Base-by-base conservation (phyloP, 2,113 vertebrate species). In the Ifrita kowaldi region DNA sequence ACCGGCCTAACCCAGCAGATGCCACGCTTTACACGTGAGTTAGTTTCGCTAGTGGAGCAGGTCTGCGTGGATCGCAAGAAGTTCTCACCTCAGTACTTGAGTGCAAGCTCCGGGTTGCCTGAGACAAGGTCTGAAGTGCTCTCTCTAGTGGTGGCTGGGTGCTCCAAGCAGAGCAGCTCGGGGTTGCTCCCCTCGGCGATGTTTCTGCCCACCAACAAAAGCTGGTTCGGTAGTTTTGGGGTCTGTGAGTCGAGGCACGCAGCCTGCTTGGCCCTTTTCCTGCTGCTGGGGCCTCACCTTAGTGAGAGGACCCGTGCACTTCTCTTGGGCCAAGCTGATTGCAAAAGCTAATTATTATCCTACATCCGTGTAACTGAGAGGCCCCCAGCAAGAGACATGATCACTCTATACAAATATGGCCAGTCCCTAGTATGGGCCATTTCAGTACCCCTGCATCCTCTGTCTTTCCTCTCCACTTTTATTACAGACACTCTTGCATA, bases 21-120 rank as follows among this genome's bases (percentile, higher is more conserved):
- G 46, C 14, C 24, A 19, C 3, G 49, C 21, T 44, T n/a, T 55
- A 23, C 46, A 8, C 0, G 0, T 14, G 42, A 6, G 46, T 27
- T 41, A n/a, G 68, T 7, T 23, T 52, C 0, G 0, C 42, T 39
- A 0, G 1, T 13, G 77, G 63, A 71, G 37, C 17, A 7, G 33
- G 17, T 50, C 64, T 71, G 64, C 1, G 0, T 8, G 53, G 27
- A 24, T 71, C 53, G 10, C 69, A 30, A 15, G 26, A 17, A 55
- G 9, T 16, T n/a, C 42, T 44, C 28, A 19, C 33, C 33, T 77
- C 64, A 11, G 41, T 4, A 1, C 28, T 4, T 1, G 41, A 42
- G n/a, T 28, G 50, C 63, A 22, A 47, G 50, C 39, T 27, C 30
- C 9, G 14, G 13, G 44, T 2, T 23, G 53, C 41, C 41, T 23